phyloP scores from a whole-genome alignment of 2,797 vertebrate species.

The Chelmon rostratus region DNA sequence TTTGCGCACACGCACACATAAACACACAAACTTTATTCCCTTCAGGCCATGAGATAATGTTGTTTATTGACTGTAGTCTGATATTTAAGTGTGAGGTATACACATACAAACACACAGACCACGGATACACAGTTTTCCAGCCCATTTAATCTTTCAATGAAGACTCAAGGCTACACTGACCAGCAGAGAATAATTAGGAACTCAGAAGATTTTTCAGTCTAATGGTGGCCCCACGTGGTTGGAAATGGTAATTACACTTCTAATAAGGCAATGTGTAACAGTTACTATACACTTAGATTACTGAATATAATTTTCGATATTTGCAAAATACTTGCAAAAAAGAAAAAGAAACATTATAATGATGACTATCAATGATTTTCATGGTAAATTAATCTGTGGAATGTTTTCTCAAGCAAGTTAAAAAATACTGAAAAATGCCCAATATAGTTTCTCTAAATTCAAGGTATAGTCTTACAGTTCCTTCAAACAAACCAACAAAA shows the following conservation, averaged over 20 bases:
- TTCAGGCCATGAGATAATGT: conserved; percentile 23
- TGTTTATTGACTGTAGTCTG: conserved; percentile 60
- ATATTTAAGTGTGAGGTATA: conserved; percentile 28
- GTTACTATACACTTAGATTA: not conserved
- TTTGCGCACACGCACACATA: conserved; percentile 18
- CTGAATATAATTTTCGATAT: not conserved
- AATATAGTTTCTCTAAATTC: no score
- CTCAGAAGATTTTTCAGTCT: conserved; percentile 6
- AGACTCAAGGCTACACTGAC: conserved; percentile 7
- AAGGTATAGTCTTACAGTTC: no score
- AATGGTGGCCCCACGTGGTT: conserved; percentile 62
- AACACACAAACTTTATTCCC: conserved; percentile 46
- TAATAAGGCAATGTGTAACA: not conserved
- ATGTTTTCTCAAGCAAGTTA: no score
- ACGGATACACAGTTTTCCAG: conserved; percentile 43
- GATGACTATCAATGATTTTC: no score
- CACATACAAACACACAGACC: conserved; percentile 35
- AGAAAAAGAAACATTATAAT: no score
- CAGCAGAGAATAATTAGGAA: not conserved
- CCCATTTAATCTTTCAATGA: conserved; percentile 52
- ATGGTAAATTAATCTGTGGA: no score
- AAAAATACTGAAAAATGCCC: no score
- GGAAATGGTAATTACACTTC: conserved; percentile 2
- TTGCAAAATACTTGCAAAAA: no score
- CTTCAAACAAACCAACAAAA: no score